Evolutionary conservation across 2,113 vertebrate genomes (phyloP).

Genomic region (Cyanistes caeruleus): DNA sequence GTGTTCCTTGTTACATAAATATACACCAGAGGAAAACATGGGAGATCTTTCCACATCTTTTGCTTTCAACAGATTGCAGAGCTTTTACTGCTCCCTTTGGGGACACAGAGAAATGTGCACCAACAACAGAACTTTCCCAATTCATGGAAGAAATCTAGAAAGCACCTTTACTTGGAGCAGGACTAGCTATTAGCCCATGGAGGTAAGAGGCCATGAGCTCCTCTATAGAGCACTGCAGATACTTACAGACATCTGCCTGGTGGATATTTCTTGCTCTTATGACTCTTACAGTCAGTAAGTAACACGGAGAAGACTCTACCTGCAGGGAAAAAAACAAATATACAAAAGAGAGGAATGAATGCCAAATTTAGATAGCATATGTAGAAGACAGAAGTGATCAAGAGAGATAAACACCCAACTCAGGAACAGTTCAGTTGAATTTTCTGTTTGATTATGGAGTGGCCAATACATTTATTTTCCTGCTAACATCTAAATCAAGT

Average conservation of each 20-base stretch:
- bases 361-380: background rate
- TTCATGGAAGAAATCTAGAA: background rate
- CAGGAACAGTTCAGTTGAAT: background rate
- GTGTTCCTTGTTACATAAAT: background rate
- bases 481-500: background rate
- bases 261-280: constrained; percentile 68
- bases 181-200: background rate
- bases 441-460: background rate
- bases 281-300: constrained; percentile 59
- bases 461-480: background rate
- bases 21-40: background rate
- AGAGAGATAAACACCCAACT: background rate
- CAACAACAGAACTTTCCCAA: background rate
- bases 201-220: background rate
- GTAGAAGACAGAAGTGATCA: background rate
- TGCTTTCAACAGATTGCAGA: background rate
- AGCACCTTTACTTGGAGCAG: background rate
- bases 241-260: constrained; percentile 60
- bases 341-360: background rate
- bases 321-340: background rate
- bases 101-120: background rate
- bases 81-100: background rate
- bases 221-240: background rate
- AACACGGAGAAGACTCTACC: constrained; percentile 45
- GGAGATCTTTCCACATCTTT: background rate